These are phyloP conservation scores for Caenorhabditis japonica DNA, from an alignment of 2,888 invertebrate species.

Conservation along the genomic window DNA sequence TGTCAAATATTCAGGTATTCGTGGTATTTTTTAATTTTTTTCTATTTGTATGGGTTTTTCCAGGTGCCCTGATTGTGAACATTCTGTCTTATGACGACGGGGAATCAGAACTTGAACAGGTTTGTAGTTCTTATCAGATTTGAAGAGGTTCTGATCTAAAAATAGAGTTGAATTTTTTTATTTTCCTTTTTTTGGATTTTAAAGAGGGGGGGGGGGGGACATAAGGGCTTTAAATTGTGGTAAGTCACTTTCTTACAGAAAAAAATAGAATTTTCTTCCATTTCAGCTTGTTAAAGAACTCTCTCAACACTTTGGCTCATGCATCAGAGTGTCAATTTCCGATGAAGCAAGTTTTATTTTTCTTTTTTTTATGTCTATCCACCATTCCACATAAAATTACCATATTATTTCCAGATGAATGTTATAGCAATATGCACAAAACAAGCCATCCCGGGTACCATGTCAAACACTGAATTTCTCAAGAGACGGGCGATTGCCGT, in stretches of 20 bases:
- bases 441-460: constrained; percentile 37
- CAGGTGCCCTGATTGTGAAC: constrained; percentile 53
- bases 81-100: constrained; percentile 49
- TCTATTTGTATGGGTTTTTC: constrained; percentile 5
- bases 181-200: too few relatives aligned
- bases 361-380: too few relatives aligned
- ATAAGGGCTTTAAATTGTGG: too few relatives aligned
- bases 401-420: constrained; percentile 26
- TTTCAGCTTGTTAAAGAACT: constrained; percentile 42
- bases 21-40: neutral
- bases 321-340: constrained; percentile 49
- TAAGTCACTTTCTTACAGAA: too few relatives aligned
- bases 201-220: too few relatives aligned
- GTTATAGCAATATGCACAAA: constrained; percentile 48
- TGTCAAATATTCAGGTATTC: constrained; percentile 41
- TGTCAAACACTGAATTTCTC: constrained; percentile 33
- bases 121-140: neutral
- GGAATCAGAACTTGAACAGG: constrained; percentile 7
- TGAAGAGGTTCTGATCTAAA: too few relatives aligned
- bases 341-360: constrained; percentile 24
- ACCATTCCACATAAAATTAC: neutral
- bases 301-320: constrained; percentile 42
- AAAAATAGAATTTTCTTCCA: too few relatives aligned
- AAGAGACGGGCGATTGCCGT: constrained; percentile 42
- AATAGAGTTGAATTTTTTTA: too few relatives aligned